Conservation (phyloP, 2,888 invertebrate genomes). For the Microchrysa polita region DNA sequence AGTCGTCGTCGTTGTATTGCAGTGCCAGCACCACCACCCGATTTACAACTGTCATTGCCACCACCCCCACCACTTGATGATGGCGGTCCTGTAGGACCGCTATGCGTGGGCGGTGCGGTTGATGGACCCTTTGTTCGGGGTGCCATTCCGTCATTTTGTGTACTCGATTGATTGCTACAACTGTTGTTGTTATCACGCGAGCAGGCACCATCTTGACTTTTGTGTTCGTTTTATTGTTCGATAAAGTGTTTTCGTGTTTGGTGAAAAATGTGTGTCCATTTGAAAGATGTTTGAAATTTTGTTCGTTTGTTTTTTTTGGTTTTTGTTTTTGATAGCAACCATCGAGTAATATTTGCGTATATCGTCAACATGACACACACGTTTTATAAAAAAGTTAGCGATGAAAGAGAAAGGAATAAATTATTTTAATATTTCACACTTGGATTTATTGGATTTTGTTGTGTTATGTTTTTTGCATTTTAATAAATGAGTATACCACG, state of each 20-base stretch:
- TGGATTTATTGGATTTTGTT: too few relatives aligned
- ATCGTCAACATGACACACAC: constrained; percentile 8
- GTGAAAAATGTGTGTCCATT: neutral
- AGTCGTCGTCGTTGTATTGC: constrained; percentile 76
- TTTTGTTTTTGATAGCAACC: constrained; percentile 27
- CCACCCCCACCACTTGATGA: constrained; percentile 52
- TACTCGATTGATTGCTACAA: constrained; percentile 55
- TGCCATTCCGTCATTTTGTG: constrained; percentile 51
- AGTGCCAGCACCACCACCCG: constrained; percentile 57
- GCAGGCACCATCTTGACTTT: constrained; percentile 51
- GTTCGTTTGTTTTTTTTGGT: constrained; percentile 16
- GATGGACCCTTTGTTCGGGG: constrained; percentile 65
- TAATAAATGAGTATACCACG: too few relatives aligned
- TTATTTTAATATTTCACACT: constrained; percentile 39
- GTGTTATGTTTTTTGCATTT: too few relatives aligned
- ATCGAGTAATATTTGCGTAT: constrained; percentile 36
- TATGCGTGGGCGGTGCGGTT: constrained; percentile 64
- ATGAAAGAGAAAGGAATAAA: constrained; percentile 42
- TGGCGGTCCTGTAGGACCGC: constrained; percentile 66
- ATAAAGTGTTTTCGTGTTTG: neutral
- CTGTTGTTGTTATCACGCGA: constrained; percentile 48
- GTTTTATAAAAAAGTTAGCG: constrained; percentile 32
- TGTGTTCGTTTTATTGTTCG: constrained; percentile 26
- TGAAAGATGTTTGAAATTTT: too few relatives aligned
- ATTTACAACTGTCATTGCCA: constrained; percentile 26